Evolutionary conservation across 2,888 invertebrate genomes (phyloP).

Genomic region (Agonopterix arenella): DNA sequence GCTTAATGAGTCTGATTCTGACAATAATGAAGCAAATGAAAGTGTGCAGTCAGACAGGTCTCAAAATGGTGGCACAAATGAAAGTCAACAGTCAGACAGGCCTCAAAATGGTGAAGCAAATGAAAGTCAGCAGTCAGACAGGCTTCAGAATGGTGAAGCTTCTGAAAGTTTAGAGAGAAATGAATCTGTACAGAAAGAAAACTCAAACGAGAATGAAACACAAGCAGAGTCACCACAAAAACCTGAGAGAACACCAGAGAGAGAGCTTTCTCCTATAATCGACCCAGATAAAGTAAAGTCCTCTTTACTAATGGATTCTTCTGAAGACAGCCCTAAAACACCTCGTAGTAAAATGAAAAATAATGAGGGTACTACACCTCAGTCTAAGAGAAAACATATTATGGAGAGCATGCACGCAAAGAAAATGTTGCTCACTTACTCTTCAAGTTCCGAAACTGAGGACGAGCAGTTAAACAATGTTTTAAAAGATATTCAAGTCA

Average conservation of each 20-base stretch:
- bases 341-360: constrained; percentile 19
- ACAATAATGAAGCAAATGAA: neutral
- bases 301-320: constrained; percentile 23
- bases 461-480: constrained; percentile 40
- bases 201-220: neutral
- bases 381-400: constrained; percentile 38
- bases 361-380: constrained; percentile 19
- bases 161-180: neutral
- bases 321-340: constrained; percentile 22
- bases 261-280: neutral
- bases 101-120: constrained; percentile 7
- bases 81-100: neutral
- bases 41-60: neutral
- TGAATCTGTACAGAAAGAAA: constrained; percentile 6
- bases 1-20: constrained; percentile 15
- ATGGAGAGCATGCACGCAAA: constrained; percentile 55
- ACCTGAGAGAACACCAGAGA: neutral
- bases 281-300: constrained; percentile 18
- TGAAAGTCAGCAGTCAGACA: neutral
- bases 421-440: constrained; percentile 45
- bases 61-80: constrained; percentile 8
- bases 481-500: constrained; percentile 37
- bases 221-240: neutral
- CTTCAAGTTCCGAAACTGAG: constrained; percentile 58
- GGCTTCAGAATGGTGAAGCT: neutral